Evolutionary conservation across 2,888 invertebrate species (phyloP).

Genomic region (Nasonia oneida): DNA sequence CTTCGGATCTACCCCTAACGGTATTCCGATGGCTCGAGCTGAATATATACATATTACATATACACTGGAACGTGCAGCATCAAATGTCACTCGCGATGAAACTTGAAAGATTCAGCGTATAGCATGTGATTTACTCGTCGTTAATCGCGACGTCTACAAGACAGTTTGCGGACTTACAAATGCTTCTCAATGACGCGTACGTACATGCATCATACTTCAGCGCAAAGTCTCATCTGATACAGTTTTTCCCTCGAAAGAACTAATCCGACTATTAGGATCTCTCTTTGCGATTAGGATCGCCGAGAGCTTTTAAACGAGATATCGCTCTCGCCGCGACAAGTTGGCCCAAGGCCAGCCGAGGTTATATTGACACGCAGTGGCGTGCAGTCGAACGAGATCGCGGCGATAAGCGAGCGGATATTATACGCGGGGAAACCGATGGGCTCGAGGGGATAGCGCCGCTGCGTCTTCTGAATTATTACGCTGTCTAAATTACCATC

Average conservation of each 20-base stretch:
- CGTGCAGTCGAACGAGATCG: not conserved
- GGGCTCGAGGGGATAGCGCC: not conserved
- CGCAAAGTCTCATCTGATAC: too few species aligned
- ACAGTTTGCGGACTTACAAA: too few species aligned
- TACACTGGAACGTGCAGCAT: not conserved
- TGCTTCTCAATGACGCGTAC: not conserved
- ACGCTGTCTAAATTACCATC: conserved; percentile 51
- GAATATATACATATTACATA: not conserved
- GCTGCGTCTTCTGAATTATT: conserved; percentile 42
- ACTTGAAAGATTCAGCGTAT: not conserved
- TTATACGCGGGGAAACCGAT: conserved; percentile 23
- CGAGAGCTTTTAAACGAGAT: not conserved
- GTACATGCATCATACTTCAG: too few species aligned
- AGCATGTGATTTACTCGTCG: not conserved
- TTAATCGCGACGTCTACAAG: not conserved
- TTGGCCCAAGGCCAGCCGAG: not conserved
- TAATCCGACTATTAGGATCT: not conserved
- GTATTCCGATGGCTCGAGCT: not conserved
- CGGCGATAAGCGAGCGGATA: conserved; percentile 12
- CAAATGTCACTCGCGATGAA: not conserved
- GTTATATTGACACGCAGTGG: conserved; percentile 33
- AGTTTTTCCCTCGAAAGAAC: not conserved
- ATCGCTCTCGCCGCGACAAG: not conserved
- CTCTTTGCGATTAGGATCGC: not conserved
- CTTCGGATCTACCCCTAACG: conserved; percentile 20